These are phyloP conservation scores for Achlya flavicornis DNA, from an alignment of 2,888 invertebrate species.

Conservation along the genomic window DNA sequence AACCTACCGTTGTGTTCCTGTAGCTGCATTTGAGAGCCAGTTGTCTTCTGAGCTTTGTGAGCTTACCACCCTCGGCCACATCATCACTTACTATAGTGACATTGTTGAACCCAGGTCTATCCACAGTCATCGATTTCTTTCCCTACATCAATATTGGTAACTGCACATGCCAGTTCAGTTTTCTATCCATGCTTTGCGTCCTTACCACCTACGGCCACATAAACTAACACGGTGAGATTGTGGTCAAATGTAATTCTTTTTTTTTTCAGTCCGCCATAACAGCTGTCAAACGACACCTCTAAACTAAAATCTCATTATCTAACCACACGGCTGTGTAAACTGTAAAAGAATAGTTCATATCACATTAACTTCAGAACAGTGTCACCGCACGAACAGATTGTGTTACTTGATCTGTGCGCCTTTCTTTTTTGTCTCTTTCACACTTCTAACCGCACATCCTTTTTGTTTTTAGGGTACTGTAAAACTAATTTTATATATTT, in stretches of 20 bases:
- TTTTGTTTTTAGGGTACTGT: neutral
- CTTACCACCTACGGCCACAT: neutral
- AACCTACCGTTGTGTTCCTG: no score
- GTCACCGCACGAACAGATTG: constrained; percentile 10
- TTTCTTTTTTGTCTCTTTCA: constrained; percentile 14
- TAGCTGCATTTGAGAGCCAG: no score
- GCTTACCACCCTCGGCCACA: no score
- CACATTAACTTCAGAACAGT: neutral
- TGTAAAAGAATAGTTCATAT: neutral
- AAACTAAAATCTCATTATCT: neutral
- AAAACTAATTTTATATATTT: neutral
- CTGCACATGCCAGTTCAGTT: no score
- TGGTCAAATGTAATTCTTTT: neutral
- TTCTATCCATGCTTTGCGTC: no score
- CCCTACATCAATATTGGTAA: no score
- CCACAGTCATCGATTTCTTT: no score
- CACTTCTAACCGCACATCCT: constrained; percentile 18
- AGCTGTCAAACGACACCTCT: neutral
- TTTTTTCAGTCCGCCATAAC: neutral
- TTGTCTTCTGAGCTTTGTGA: no score
- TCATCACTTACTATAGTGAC: no score
- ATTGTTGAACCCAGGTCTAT: no score
- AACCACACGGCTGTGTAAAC: constrained; percentile 2
- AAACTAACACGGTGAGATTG: neutral
- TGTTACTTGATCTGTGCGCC: constrained; percentile 11